Conservation (phyloP, 2,113 vertebrate genomes). For the Panthera tigris region DNA sequence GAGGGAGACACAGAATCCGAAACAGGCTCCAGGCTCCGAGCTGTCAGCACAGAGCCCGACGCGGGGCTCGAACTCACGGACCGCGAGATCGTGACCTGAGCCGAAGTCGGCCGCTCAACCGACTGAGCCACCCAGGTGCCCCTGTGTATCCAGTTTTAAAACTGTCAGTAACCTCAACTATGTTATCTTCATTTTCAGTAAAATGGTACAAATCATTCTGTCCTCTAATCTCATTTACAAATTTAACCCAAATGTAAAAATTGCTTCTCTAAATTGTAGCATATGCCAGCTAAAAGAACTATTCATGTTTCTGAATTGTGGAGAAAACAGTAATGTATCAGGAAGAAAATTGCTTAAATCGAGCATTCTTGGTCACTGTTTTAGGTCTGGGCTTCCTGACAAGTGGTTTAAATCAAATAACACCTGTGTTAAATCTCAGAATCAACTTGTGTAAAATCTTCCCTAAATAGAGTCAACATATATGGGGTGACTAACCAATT, state of each 20-base stretch:
- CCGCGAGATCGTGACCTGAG: too few relatives aligned
- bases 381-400: conserved; percentile 9
- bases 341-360: conserved; percentile 17
- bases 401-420: conserved; percentile 10
- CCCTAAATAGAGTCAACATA: neutral
- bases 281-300: neutral
- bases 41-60: too few relatives aligned
- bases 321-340: neutral
- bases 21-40: too few relatives aligned
- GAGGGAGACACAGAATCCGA: too few relatives aligned
- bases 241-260: conserved; percentile 32
- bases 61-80: too few relatives aligned
- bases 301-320: conserved; percentile 29
- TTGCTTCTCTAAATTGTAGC: neutral
- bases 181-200: conserved; percentile 29
- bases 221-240: neutral
- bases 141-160: neutral
- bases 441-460: conserved; percentile 6
- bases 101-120: too few relatives aligned
- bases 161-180: neutral
- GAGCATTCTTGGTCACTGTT: neutral
- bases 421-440: conserved; percentile 21
- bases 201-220: neutral
- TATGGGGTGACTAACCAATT: neutral
- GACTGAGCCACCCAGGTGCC: too few relatives aligned